These are phyloP conservation scores for Diadema setosum DNA, from an alignment of 35 echinoderm and acorn worm genomes.

Conservation along the genomic window DNA sequence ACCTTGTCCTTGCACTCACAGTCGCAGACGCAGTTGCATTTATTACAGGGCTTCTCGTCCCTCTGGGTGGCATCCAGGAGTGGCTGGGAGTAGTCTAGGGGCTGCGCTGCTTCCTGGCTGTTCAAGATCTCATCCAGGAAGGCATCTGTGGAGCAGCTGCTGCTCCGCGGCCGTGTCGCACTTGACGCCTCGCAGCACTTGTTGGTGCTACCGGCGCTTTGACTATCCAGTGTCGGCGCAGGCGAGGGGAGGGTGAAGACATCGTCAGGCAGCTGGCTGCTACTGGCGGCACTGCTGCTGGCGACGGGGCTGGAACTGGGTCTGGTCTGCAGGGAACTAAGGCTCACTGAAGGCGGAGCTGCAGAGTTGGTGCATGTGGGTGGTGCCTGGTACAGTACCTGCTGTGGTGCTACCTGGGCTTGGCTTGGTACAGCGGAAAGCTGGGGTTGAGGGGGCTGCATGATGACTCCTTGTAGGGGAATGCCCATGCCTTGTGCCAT, in stretches of 20 bases:
- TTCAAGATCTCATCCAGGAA: neutral
- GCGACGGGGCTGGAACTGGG: neutral
- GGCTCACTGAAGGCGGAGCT: neutral
- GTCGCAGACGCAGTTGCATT: neutral
- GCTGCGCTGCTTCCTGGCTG: neutral
- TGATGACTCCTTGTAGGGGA: neutral
- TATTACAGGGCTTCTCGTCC: neutral
- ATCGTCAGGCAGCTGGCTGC: neutral
- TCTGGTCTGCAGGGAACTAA: neutral
- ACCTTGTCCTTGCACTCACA: neutral
- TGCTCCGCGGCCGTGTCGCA: neutral
- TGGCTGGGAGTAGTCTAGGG: neutral
- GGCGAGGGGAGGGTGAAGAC: neutral
- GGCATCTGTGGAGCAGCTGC: neutral
- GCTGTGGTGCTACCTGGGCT: neutral
- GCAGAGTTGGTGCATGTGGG: neutral
- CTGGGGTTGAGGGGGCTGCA: neutral
- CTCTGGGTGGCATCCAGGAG: neutral
- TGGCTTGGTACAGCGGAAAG: neutral
- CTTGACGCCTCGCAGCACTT: neutral
- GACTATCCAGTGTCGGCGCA: neutral
- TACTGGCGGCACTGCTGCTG: neutral
- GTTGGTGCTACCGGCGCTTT: neutral
- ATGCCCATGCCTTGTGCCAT: neutral
- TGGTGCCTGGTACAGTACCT: neutral